phyloP scores from a whole-genome alignment of 2,888 invertebrate genomes.

The Yponomeuta sedellus region DNA sequence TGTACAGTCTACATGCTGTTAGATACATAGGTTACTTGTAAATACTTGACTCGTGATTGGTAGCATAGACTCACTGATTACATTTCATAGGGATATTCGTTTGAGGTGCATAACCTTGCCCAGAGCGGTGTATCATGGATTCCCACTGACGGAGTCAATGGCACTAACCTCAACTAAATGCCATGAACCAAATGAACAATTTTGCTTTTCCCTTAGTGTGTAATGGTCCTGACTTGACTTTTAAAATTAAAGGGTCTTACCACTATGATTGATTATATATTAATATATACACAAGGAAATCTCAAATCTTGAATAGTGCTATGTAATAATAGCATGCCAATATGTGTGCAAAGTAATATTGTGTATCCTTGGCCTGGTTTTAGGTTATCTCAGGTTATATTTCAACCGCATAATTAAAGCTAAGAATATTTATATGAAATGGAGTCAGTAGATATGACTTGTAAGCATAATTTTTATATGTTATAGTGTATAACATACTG shows the following conservation, averaged over 20 bases:
- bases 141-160: background rate
- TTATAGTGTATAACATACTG: background rate
- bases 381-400: background rate
- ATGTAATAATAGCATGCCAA: background rate
- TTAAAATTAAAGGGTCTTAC: too few relatives aligned
- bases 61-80: background rate
- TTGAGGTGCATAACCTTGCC: background rate
- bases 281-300: background rate
- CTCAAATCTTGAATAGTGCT: background rate
- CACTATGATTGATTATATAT: background rate
- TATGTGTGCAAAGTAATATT: background rate
- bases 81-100: slow-evolving; percentile 10
- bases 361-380: background rate
- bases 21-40: slow-evolving; percentile 30
- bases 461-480: slow-evolving; percentile 14
- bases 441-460: slow-evolving; percentile 6
- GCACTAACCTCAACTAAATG: too few relatives aligned
- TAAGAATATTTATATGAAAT: slow-evolving; percentile 8
- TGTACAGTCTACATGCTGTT: slow-evolving; percentile 93
- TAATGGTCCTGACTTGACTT: too few relatives aligned
- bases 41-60: slow-evolving; percentile 14
- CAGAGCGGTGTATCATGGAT: background rate
- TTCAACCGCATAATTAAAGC: background rate
- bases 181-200: too few relatives aligned
- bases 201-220: too few relatives aligned